Percentiles rank a stretch among this genome's conserved stretches.
Conservation (phyloP, 2,113 vertebrate species). For the Himantopus leucocephalus region DNA sequence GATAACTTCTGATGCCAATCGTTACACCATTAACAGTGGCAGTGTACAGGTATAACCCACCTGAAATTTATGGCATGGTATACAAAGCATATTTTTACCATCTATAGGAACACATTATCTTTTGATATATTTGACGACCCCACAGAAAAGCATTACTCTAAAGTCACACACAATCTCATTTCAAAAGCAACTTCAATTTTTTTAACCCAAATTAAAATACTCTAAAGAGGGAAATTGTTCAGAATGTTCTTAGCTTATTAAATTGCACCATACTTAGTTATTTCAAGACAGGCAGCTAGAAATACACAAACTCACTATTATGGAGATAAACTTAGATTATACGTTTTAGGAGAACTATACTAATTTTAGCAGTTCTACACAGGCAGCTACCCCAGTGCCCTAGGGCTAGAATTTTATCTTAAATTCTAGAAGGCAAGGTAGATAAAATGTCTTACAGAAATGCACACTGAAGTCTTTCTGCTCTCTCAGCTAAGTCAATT, state of each 20-base stretch:
- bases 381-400: not conserved
- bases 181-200: not conserved
- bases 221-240: not conserved
- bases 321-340: not conserved
- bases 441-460: not conserved
- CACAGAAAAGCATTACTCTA: not conserved
- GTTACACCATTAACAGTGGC: not conserved
- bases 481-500: not conserved
- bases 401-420: not conserved
- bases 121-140: not conserved
- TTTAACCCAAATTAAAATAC: not conserved
- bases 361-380: constrained; percentile 6
- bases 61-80: not conserved
- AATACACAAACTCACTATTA: not conserved
- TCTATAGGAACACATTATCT: not conserved
- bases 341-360: not conserved
- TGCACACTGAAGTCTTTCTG: not conserved
- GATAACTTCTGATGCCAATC: not conserved
- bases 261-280: not conserved
- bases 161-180: not conserved
- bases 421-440: not conserved
- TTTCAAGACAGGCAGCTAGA: not conserved
- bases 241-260: not conserved
- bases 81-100: not conserved
- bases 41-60: not conserved